Base-by-base conservation (phyloP, 92 coral and sea anemone genomes). In the Pocillopora grandis region DNA sequence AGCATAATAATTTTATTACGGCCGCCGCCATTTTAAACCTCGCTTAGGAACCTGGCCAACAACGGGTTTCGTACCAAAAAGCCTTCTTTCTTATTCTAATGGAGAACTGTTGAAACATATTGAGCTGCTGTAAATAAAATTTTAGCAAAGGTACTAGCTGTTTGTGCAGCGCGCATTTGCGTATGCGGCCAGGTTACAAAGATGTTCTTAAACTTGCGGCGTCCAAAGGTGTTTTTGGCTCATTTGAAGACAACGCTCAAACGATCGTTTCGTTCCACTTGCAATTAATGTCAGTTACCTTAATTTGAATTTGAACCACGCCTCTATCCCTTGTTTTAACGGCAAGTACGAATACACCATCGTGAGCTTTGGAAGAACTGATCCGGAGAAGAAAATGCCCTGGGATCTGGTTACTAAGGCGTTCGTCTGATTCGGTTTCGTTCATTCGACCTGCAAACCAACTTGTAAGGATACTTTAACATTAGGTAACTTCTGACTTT, bases 361-460 rank as follows among this genome's bases (percentile, higher is more conserved):
- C 87, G 16, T 92, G 90, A 16, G 94, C 98, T 71, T 72, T 71
- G 70, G 97, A 90, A 37, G 93, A 68, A 75, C 99, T 96, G 80
- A 96, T 94, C n/a, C 99, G 91, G 62, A 96, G 80, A 58, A 96
- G 84, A 73, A 92, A 96, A 58, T 79, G 77, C 10, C 99, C 99
- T 1, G 90, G 92, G 4, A 66, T 20, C 37, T 77, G 90, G 78
- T 80, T 91, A 12, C 31, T 55, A 66, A 96, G 93, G 10, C 62
- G 58, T 18, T 52, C 75, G 12, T 70, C 90, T 1, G 90, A 69
- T 55, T 92, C 95, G 37, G 90, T 86, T 80, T 92, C 85, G 48
- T 82, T 62, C 95, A 94, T 92, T 85, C 92, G 88, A 15, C 99
- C 99, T 60, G 99, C 99, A 83, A 96, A 96, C 95, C 98, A 96